Conservation (phyloP, 2,888 invertebrate species). For the Brachylomia viminalis region DNA sequence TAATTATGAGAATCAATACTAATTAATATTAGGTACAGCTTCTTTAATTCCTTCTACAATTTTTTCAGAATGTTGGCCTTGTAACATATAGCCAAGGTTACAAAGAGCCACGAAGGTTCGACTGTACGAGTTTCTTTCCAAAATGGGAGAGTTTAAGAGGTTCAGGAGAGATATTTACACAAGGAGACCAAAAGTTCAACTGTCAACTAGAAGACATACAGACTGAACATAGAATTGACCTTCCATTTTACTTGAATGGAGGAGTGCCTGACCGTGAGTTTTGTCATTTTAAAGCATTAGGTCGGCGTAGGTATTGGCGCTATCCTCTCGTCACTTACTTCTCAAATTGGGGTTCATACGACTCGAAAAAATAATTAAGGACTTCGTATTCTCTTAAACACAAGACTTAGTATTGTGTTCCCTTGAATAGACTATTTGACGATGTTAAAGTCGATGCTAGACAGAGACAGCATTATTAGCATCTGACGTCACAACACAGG, state of each 20-base stretch:
- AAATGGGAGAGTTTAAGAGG: slow-evolving; percentile 82
- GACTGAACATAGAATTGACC: slow-evolving; percentile 76
- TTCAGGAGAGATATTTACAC: slow-evolving; percentile 73
- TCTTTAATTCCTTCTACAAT: neutral
- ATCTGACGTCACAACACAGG: no score
- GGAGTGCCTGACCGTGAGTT: slow-evolving; percentile 30
- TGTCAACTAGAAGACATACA: slow-evolving; percentile 72
- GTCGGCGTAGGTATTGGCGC: no score
- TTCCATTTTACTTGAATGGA: slow-evolving; percentile 71
- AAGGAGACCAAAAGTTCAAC: slow-evolving; percentile 74
- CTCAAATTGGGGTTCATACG: neutral
- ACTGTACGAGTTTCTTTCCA: slow-evolving; percentile 74
- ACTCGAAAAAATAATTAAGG: neutral
- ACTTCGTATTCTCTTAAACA: neutral
- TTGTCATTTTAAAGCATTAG: neutral
- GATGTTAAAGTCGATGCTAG: no score
- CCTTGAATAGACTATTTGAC: no score
- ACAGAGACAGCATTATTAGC: no score
- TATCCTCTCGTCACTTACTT: neutral
- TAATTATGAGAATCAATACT: neutral
- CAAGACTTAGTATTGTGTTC: neutral
- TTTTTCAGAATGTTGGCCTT: slow-evolving; percentile 71
- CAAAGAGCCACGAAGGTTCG: slow-evolving; percentile 70
- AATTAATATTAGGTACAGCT: neutral
- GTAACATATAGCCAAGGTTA: slow-evolving; percentile 75